These are phyloP conservation scores for Agrotis exclamationis DNA, from an alignment of 2,888 invertebrate genomes.

Conservation along the genomic window DNA sequence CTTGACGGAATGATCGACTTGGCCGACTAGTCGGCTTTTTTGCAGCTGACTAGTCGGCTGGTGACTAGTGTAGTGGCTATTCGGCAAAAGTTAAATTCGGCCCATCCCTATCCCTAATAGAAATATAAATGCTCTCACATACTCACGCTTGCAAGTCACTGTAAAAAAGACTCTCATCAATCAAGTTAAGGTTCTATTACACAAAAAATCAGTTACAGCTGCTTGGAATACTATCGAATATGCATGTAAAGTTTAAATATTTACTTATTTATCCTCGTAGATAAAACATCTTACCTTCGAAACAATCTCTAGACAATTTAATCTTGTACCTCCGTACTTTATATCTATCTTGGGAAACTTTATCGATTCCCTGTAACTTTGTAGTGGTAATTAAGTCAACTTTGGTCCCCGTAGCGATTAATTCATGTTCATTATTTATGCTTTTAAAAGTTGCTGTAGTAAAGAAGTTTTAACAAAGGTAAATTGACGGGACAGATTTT, in stretches of 20 bases:
- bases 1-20: too few species aligned
- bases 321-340: conserved; percentile 43
- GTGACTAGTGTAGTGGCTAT: too few species aligned
- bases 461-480: conserved; percentile 37
- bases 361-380: conserved; percentile 56
- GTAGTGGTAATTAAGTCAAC: conserved; percentile 59
- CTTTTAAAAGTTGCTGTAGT: conserved; percentile 49
- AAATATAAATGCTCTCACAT: too few species aligned
- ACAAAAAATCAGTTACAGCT: too few species aligned
- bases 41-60: too few species aligned
- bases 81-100: too few species aligned
- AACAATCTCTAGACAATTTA: conserved; percentile 45
- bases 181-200: too few species aligned
- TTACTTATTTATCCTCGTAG: conserved; percentile 16
- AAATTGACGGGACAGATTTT: conserved; percentile 21
- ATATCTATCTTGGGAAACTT: conserved; percentile 54
- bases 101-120: too few species aligned
- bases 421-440: conserved; percentile 58
- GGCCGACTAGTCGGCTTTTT: too few species aligned
- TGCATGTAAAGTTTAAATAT: conserved; percentile 6
- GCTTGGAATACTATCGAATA: neutral
- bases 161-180: too few species aligned
- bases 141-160: too few species aligned
- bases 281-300: conserved; percentile 17
- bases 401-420: conserved; percentile 58